These are phyloP conservation scores for Ormia ochracea DNA, from an alignment of 2,888 invertebrate genomes.

Conservation along the genomic window DNA sequence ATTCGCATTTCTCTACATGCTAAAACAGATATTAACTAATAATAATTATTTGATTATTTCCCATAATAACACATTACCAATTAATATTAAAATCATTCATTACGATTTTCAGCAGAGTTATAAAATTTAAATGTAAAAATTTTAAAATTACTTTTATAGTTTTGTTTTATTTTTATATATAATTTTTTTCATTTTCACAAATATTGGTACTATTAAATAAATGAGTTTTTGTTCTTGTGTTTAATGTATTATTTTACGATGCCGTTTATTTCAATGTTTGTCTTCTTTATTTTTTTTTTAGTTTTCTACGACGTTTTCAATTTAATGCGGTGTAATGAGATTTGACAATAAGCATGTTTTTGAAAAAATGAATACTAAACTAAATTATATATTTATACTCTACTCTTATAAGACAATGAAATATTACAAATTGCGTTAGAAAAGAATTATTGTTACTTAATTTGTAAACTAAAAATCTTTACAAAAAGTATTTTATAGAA, in stretches of 20 bases:
- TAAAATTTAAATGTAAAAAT: not conserved
- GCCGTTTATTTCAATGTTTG: conserved; percentile 45
- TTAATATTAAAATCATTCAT: too few relatives aligned
- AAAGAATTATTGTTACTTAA: not conserved
- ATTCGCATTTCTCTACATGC: too few relatives aligned
- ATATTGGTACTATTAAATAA: conserved; percentile 61
- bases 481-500: not conserved
- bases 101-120: too few relatives aligned
- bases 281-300: conserved; percentile 24
- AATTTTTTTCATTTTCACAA: conserved; percentile 52
- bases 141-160: conserved; percentile 14
- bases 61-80: too few relatives aligned
- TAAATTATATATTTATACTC: conserved; percentile 44
- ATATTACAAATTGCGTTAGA: conserved; percentile 49
- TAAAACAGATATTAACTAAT: too few relatives aligned
- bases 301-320: conserved; percentile 24
- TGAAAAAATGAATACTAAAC: conserved; percentile 8
- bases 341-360: conserved; percentile 44
- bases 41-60: too few relatives aligned
- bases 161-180: conserved; percentile 48
- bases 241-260: conserved; percentile 50
- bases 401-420: conserved; percentile 46
- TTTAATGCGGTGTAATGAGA: conserved; percentile 46
- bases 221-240: conserved; percentile 47
- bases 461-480: conserved; percentile 6